Conservation (phyloP, 2,888 invertebrate genomes). For the Drosophila tripunctata region DNA sequence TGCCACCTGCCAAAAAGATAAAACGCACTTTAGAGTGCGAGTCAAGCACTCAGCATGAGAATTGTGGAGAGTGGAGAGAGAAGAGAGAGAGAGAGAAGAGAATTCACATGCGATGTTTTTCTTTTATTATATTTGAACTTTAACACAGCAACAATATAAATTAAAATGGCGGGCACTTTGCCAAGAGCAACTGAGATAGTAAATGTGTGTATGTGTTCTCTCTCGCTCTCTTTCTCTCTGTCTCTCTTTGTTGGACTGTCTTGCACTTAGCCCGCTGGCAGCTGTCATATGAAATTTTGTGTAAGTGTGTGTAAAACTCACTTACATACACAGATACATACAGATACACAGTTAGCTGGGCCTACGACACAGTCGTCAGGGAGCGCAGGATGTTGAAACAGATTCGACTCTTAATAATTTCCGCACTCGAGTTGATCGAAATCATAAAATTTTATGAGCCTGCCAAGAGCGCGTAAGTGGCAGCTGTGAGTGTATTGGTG, state of each 20-base stretch:
- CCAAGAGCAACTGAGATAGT: conserved; percentile 1
- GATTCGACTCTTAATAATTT: conserved; percentile 81
- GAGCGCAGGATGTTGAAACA: conserved; percentile 70
- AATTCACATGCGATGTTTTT: conserved; percentile 54
- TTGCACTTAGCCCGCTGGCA: conserved; percentile 55
- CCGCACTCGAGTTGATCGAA: conserved; percentile 82
- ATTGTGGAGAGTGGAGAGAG: neutral
- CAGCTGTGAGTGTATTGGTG: conserved; percentile 26
- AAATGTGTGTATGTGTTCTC: conserved; percentile 7
- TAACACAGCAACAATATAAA: conserved; percentile 75
- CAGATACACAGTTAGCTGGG: conserved; percentile 24
- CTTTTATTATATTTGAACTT: conserved; percentile 71
- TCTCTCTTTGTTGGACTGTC: neutral
- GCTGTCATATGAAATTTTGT: conserved; percentile 63
- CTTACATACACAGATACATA: neutral
- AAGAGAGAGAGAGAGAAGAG: neutral
- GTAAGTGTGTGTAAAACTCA: conserved; percentile 27
- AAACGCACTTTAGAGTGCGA: conserved; percentile 65
- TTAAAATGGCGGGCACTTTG: conserved; percentile 68
- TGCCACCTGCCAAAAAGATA: conserved; percentile 61
- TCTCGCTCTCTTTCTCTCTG: neutral
- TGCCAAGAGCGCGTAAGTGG: conserved; percentile 68
- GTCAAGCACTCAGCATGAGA: conserved; percentile 16
- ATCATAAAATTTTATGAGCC: conserved; percentile 81
- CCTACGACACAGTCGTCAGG: conserved; percentile 26